phyloP scores from a whole-genome alignment of 2,888 invertebrate genomes.

The Hololepta plana region DNA sequence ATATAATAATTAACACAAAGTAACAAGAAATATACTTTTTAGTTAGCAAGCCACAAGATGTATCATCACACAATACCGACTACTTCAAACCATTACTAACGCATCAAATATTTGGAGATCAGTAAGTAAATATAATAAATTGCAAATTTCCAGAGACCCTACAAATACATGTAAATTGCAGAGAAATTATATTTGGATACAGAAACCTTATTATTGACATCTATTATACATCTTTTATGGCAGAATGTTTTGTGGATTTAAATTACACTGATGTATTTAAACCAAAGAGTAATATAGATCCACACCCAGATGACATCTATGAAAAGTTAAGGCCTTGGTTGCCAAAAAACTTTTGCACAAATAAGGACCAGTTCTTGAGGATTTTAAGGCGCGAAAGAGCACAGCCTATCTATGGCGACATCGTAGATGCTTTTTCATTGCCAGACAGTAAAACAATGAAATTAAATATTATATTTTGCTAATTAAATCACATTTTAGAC shows the following conservation, averaged over 20 bases:
- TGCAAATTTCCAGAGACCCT: too few relatives aligned
- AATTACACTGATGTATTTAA: conserved; percentile 49
- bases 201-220: conserved; percentile 55
- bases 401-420: conserved; percentile 6
- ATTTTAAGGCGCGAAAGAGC: conserved; percentile 10
- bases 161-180: conserved; percentile 10
- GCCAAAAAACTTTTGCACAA: conserved; percentile 16
- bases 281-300: conserved; percentile 16
- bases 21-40: too few relatives aligned
- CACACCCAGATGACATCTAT: conserved; percentile 17
- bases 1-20: too few relatives aligned
- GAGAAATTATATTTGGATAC: conserved; percentile 88
- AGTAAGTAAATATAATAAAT: conserved; percentile 16
- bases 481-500: too few relatives aligned
- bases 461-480: too few relatives aligned
- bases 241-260: conserved; percentile 65
- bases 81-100: conserved; percentile 80
- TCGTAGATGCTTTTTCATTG: conserved; percentile 3
- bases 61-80: too few relatives aligned
- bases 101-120: conserved; percentile 84
- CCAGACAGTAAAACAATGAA: background rate
- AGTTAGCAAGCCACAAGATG: too few relatives aligned
- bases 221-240: conserved; percentile 62
- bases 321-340: conserved; percentile 18
- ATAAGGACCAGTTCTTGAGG: conserved; percentile 13